Conservation (phyloP, 2,113 vertebrate genomes). For the Apeltes quadracus region DNA sequence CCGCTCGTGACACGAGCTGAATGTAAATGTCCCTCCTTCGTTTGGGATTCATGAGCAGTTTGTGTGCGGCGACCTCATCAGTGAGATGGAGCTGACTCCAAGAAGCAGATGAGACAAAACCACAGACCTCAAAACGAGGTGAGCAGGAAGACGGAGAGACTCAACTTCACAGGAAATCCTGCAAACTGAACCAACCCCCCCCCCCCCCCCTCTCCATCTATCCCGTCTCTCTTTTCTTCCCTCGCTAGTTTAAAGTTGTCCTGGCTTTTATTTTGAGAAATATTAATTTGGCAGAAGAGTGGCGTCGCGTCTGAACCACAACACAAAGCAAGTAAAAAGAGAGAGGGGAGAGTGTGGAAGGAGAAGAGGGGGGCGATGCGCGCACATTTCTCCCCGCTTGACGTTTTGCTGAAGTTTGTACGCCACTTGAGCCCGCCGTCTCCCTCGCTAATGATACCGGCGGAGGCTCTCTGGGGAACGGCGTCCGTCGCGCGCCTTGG, state of each 20-base stretch:
- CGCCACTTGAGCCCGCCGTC: conserved; percentile 82
- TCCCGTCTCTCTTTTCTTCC: conserved; percentile 53
- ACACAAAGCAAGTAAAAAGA: conserved; percentile 71
- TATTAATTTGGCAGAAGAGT: conserved; percentile 84
- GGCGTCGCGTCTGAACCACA: conserved; percentile 71
- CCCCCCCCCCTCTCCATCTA: conserved; percentile 57
- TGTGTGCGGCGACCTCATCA: conserved; percentile 82
- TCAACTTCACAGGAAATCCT: conserved; percentile 71
- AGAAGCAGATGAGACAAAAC: conserved; percentile 74
- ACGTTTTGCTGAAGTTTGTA: conserved; percentile 88
- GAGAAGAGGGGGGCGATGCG: conserved; percentile 62
- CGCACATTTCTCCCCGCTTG: conserved; percentile 82
- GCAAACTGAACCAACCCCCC: conserved; percentile 58
- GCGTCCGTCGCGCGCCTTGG: conserved; percentile 79
- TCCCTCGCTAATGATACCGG: conserved; percentile 85
- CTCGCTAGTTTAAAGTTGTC: conserved; percentile 86
- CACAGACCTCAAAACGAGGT: conserved; percentile 79
- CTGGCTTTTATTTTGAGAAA: conserved; percentile 86
- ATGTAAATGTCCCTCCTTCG: conserved; percentile 66
- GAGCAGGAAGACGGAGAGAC: conserved; percentile 68
- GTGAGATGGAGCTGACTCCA: conserved; percentile 73
- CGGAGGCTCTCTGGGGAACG: conserved; percentile 82
- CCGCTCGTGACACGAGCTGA: conserved; percentile 65
- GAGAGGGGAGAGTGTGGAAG: conserved; percentile 52
- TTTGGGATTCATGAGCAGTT: conserved; percentile 73